Conservation (phyloP, 2,797 vertebrate species). For the Amblyopsis hoosieri region DNA sequence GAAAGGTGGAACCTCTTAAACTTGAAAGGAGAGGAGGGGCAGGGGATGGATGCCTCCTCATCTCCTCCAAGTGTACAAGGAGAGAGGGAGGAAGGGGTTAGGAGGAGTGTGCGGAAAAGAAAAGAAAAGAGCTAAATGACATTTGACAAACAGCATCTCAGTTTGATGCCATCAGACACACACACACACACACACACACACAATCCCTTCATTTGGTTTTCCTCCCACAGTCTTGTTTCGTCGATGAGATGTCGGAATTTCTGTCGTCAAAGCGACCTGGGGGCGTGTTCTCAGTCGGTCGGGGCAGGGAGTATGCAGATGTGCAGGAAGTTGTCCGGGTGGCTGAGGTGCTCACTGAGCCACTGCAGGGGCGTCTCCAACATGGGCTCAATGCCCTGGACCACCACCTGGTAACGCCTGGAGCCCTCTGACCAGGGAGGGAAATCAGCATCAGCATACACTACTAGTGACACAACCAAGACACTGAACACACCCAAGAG, state of each 20-base stretch:
- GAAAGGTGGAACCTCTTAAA: conserved; percentile 9
- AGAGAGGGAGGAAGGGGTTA: background rate
- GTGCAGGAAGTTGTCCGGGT: conserved; percentile 99
- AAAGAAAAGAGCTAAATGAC: background rate
- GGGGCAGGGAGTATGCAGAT: conserved; percentile 88
- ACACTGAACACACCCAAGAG: background rate
- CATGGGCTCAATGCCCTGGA: conserved; percentile 96
- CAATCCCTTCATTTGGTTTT: conserved; percentile 4
- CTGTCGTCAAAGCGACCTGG: background rate
- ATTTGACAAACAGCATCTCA: background rate
- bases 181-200: conserved; percentile 11
- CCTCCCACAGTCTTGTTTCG: too few species aligned
- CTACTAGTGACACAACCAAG: background rate
- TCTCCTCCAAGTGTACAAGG: background rate
- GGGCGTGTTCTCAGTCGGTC: conserved; percentile 80
- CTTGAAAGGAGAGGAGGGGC: conserved; percentile 43
- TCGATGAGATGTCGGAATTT: conserved; percentile 3
- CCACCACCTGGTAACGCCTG: conserved; percentile 91
- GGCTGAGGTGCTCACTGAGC: conserved; percentile 98
- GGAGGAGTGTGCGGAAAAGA: background rate
- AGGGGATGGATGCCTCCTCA: conserved; percentile 25
- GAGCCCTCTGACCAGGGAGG: conserved; percentile 78
- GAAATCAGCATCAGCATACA: conserved; percentile 8
- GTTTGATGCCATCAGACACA: background rate
- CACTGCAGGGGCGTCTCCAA: conserved; percentile 96